Conservation (phyloP, 1,140 invertebrate genomes). For the Ladona fulva region DNA sequence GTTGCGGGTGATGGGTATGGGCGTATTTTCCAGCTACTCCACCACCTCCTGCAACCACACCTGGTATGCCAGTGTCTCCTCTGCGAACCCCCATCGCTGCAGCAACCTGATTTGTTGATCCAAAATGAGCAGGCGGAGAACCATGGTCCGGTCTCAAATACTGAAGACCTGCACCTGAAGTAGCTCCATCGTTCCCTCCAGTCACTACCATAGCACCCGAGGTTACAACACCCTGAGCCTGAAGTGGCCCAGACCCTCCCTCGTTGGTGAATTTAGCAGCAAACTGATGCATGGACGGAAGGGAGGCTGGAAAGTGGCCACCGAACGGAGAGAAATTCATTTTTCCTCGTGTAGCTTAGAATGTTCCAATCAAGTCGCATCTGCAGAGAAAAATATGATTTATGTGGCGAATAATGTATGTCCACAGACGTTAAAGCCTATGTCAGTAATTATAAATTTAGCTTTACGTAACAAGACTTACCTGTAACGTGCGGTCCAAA, state of each 20-base stretch:
- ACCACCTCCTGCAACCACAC: too few relatives aligned
- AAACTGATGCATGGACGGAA: slow-evolving; percentile 51
- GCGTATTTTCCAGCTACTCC: background rate
- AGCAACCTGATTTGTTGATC: background rate
- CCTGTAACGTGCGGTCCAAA: background rate
- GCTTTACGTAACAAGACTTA: background rate
- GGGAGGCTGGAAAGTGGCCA: slow-evolving; percentile 50
- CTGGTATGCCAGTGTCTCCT: slow-evolving; percentile 4
- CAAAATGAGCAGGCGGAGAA: slow-evolving; percentile 14
- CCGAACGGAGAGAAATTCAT: slow-evolving; percentile 59
- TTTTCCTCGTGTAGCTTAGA: slow-evolving; percentile 24
- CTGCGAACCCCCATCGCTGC: slow-evolving; percentile 11
- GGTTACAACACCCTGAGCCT: background rate
- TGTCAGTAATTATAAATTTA: background rate
- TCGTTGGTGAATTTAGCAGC: slow-evolving; percentile 25
- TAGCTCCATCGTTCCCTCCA: slow-evolving; percentile 1
- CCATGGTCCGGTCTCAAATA: slow-evolving; percentile 11
- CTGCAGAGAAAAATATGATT: background rate
- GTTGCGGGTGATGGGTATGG: background rate
- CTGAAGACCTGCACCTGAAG: background rate
- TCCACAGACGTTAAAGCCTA: background rate
- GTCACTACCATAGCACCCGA: slow-evolving; percentile 12
- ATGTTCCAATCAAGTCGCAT: background rate
- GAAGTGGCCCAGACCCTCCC: slow-evolving; percentile 9
- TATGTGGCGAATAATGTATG: background rate